These are phyloP conservation scores for Palythoa heliodiscus DNA, from an alignment of 92 coral and sea anemone genomes.

Conservation along the genomic window DNA sequence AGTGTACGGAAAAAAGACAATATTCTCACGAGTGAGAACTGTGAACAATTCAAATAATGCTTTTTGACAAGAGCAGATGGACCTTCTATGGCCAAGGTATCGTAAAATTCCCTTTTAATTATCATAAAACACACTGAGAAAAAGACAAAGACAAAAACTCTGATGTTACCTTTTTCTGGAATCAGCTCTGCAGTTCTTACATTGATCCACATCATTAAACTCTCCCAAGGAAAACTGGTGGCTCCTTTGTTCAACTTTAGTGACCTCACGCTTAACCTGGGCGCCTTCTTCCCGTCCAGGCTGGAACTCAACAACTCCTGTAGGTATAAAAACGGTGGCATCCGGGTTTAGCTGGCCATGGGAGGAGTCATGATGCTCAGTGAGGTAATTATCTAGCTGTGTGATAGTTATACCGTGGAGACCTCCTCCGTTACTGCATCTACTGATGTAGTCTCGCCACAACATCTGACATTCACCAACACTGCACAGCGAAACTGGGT, in stretches of 20 bases:
- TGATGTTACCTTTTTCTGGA: not conserved
- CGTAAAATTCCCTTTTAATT: too few relatives aligned
- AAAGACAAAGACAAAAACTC: not conserved
- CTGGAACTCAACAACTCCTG: not conserved
- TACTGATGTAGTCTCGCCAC: conserved; percentile 81
- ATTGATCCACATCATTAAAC: not conserved
- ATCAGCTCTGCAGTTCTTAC: not conserved
- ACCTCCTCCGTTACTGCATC: conserved; percentile 60
- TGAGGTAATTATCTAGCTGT: conserved; percentile 57
- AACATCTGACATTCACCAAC: conserved; percentile 75
- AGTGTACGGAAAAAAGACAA: too few relatives aligned
- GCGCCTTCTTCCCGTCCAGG: not conserved
- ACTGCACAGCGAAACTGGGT: conserved; percentile 90
- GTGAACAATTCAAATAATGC: too few relatives aligned
- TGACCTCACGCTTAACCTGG: not conserved
- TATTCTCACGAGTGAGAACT: too few relatives aligned
- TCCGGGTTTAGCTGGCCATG: conserved; percentile 63
- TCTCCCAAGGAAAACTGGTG: not conserved
- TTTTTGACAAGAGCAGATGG: too few relatives aligned
- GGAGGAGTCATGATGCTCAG: conserved; percentile 23
- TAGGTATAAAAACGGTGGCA: conserved; percentile 72
- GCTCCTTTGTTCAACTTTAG: conserved; percentile 3
- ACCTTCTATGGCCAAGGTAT: too few relatives aligned
- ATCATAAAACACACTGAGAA: not conserved
- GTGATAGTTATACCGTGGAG: conserved; percentile 68